Evolutionary conservation across 2,797 vertebrate species (phyloP), one percentile per base, ranked within the genome.

Genomic region (Galaxias olidus): DNA sequence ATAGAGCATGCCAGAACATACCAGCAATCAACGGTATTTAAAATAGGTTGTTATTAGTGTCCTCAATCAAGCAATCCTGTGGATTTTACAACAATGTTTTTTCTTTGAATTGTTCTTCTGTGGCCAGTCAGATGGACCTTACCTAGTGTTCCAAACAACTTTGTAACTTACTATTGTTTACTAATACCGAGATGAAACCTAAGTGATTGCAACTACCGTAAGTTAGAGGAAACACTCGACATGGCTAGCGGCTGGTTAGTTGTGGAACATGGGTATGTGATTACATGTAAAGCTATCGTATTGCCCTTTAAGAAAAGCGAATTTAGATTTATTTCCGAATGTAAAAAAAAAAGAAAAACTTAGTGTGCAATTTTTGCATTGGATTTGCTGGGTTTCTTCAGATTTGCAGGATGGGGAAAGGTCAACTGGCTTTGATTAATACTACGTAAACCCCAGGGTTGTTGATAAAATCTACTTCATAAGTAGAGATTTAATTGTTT

Each of bases 391-490:
- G 8, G 20, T 11, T 15, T 12, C 9, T 17, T 11, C 42, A 8
- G 59, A 70, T 5, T 46, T 18, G 45, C 42, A 18, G 18, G 19
- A 45, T 30, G 50, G 49, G 62, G 62, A 74, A 67, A 66, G 55
- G 64, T 66, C 48, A 66, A 14, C 72, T 81, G 75, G 69, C 57
- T 61, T 82, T 62, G 61, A 53, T 30, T 30, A 30, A 76, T 43
- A 57, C 13, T 61, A 65, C 73, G 83, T 90, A 88, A 92, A 93
- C 90, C 92, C 84, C 63, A 89, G 85, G 91, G 79, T 93, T 93
- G 69, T 89, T 18, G 51, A 67, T 55, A 71, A 5, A 52, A 81
- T 81, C 90, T 92, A 90, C 92, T 91, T 93, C 75, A 84, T 93
- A 92, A 92, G 90, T 92, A 91, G 90, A 83, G 67, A 14, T 65